phyloP scores from a whole-genome alignment of 92 coral and sea anemone genomes.

The Porites evermanni region DNA sequence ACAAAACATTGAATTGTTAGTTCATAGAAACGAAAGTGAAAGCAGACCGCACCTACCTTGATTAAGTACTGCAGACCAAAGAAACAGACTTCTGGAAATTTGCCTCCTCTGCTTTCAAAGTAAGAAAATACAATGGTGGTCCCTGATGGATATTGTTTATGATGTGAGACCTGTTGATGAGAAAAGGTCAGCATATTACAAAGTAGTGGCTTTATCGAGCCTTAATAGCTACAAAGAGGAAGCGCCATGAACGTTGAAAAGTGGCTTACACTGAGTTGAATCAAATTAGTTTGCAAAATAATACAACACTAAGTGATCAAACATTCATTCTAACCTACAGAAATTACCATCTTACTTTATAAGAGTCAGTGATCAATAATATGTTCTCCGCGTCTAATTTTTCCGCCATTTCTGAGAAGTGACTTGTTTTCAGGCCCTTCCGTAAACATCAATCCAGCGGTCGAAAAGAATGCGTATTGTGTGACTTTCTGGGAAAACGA shows the following conservation, averaged over 20 bases:
- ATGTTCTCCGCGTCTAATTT: slow-evolving; percentile 62
- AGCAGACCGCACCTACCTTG: slow-evolving; percentile 57
- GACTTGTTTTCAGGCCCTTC: slow-evolving; percentile 7
- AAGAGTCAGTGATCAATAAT: slow-evolving; percentile 81
- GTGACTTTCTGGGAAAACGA: too few relatives aligned
- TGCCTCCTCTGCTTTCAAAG: slow-evolving; percentile 95
- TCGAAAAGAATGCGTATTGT: too few relatives aligned
- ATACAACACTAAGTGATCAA: not conserved
- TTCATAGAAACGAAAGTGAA: slow-evolving; percentile 18
- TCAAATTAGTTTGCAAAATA: not conserved
- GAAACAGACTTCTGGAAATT: slow-evolving; percentile 86
- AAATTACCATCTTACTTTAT: slow-evolving; percentile 63
- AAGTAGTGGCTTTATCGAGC: too few relatives aligned
- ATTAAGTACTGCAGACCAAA: slow-evolving; percentile 88
- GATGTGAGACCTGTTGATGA: slow-evolving; percentile 78
- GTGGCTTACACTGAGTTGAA: too few relatives aligned
- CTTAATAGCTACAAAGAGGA: not conserved
- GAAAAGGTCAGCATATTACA: not conserved
- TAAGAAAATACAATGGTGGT: slow-evolving; percentile 85
- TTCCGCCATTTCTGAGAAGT: slow-evolving; percentile 37
- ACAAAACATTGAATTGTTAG: too few relatives aligned
- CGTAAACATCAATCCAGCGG: not conserved
- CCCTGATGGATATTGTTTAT: slow-evolving; percentile 80
- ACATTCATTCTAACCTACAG: not conserved
- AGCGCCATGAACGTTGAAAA: too few relatives aligned